Percentiles rank a stretch among this genome's conserved stretches.
phyloP scores from a whole-genome alignment of 2,113 vertebrate species.

The Thamnaconus septentrionalis region DNA sequence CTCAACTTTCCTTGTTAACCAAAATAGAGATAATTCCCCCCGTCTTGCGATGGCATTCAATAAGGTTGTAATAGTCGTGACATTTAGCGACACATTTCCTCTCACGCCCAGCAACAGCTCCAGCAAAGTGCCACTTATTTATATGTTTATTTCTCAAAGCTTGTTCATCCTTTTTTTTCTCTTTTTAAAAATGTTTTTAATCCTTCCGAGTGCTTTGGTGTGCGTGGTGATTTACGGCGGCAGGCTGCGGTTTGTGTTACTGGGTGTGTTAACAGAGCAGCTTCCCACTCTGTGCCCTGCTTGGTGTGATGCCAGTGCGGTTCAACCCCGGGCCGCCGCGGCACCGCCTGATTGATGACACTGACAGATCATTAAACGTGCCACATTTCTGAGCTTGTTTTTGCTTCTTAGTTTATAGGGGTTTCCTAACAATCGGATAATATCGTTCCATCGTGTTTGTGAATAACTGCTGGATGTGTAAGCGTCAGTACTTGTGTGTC shows the following conservation, averaged over 20 bases:
- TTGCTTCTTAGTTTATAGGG: conserved; percentile 15
- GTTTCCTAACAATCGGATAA: conserved; percentile 36
- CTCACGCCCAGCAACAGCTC: conserved; percentile 34
- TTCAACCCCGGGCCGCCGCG: conserved; percentile 67
- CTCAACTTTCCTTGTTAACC: conserved; percentile 50
- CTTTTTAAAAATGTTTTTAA: conserved; percentile 2
- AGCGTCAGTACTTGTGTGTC: not conserved
- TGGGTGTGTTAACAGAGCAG: conserved; percentile 56
- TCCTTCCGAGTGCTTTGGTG: conserved; percentile 60
- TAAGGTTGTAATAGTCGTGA: conserved; percentile 43
- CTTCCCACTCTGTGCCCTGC: conserved; percentile 57
- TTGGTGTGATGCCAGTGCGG: conserved; percentile 71
- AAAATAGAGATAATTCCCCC: conserved; percentile 23
- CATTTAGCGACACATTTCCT: conserved; percentile 48
- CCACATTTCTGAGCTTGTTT: conserved; percentile 45
- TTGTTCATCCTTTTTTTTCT: conserved; percentile 43
- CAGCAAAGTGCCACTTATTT: conserved; percentile 54
- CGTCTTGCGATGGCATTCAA: conserved; percentile 36
- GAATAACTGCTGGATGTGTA: not conserved
- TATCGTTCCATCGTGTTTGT: conserved; percentile 16
- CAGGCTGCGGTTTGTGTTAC: conserved; percentile 51
- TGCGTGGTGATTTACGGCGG: conserved; percentile 65
- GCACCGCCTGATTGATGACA: conserved; percentile 76
- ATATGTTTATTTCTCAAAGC: conserved; percentile 65
- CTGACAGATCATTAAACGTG: conserved; percentile 62